Conservation (phyloP, 2,797 vertebrate species). For the Rhincodon typus region DNA sequence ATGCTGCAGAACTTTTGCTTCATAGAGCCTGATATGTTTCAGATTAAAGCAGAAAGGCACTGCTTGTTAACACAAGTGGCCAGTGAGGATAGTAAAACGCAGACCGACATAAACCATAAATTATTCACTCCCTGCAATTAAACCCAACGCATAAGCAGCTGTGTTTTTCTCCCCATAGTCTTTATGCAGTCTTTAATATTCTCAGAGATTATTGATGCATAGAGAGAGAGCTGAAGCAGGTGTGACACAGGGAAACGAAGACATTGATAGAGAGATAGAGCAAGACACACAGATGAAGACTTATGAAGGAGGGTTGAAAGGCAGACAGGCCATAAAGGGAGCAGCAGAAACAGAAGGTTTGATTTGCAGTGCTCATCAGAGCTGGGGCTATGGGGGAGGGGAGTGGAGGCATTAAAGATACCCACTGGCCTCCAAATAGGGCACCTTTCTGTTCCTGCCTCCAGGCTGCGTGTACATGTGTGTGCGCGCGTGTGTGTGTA, state of each 20-base stretch:
- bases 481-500: too few species aligned
- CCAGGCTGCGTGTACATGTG: too few species aligned
- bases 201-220: neutral
- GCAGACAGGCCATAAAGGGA: neutral
- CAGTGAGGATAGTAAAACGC: neutral
- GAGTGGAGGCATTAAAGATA: too few species aligned
- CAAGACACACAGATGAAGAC: neutral
- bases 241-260: neutral
- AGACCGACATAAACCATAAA: neutral
- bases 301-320: neutral
- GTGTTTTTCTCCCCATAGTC: neutral
- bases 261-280: neutral
- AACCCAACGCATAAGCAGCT: neutral
- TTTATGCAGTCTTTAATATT: neutral
- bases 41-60: neutral
- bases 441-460: too few species aligned
- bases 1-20: neutral
- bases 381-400: too few species aligned
- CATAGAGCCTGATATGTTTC: neutral
- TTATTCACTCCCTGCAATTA: constrained; percentile 21
- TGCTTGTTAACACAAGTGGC: neutral
- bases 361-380: neutral
- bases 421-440: too few species aligned
- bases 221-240: neutral
- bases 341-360: neutral